phyloP scores from a whole-genome alignment of 2,113 vertebrate genomes.

The Pristiophorus japonicus region DNA sequence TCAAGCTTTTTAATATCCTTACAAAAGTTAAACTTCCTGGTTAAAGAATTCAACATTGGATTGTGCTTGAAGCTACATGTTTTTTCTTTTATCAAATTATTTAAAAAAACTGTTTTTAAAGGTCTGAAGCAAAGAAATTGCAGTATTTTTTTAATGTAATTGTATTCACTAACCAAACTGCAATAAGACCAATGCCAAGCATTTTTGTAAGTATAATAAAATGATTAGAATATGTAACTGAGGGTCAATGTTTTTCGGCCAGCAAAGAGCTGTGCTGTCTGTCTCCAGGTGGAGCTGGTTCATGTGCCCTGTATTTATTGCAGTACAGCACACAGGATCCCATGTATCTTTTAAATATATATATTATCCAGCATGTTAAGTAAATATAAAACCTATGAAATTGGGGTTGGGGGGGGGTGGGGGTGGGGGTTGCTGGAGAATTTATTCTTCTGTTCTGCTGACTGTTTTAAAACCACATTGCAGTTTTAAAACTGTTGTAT shows the following conservation, averaged over 20 bases:
- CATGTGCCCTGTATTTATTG: not conserved
- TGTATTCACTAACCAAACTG: constrained; percentile 29
- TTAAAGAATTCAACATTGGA: constrained; percentile 32
- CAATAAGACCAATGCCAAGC: constrained; percentile 37
- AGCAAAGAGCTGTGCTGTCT: not conserved
- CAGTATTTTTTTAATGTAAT: constrained; percentile 29
- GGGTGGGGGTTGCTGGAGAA: no score
- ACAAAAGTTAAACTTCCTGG: not conserved
- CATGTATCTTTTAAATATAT: not conserved
- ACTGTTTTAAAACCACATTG: constrained; percentile 26
- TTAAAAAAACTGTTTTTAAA: constrained; percentile 16
- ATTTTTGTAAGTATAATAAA: constrained; percentile 26
- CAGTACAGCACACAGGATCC: not conserved
- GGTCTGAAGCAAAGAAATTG: constrained; percentile 19
- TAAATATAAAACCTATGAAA: not conserved
- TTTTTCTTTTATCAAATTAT: constrained; percentile 27
- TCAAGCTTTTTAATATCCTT: constrained; percentile 36
- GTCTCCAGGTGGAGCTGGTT: not conserved
- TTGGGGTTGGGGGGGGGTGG: not conserved
- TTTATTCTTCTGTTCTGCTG: not conserved
- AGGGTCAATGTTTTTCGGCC: not conserved
- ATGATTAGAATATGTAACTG: constrained; percentile 7
- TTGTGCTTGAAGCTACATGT: constrained; percentile 14
- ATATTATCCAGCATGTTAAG: constrained; percentile 9
- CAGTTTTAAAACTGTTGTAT: constrained; percentile 14